Evolutionary conservation across 2,888 invertebrate species (phyloP), one percentile per base, ranked within the genome.

Genomic region (Perizoma affinitatum): DNA sequence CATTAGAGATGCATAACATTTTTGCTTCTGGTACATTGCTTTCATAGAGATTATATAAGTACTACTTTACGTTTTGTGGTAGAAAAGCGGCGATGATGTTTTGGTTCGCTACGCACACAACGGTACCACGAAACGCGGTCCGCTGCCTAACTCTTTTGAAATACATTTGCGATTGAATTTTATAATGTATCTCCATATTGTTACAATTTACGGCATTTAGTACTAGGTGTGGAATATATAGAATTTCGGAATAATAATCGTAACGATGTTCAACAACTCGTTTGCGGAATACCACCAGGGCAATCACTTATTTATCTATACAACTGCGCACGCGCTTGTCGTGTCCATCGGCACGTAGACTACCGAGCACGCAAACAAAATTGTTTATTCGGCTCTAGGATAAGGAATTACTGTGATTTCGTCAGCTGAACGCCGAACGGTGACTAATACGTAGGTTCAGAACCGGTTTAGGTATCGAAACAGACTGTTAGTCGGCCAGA

Each of bases 401-500:
- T 47, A 43, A 43, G 43, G 47, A 40, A 11, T 35, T 42, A 40
- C 41, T 42, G 40, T 45, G 34, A 22, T 53, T 58, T 55, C 55
- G 58, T 63, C 48, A 54, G 50, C 33, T 36, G 36, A 5, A 35
- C 10, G 6, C n/a, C 10, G 10, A 40, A 38, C 48, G 48, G 52
- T 59, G 63, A 63, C 58, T 63, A 52, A 63, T 52, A 48, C 41
- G 22, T n/a, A 41, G 54, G 38, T 41, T 42, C 47, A 33, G 6
- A 55, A 63, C 58, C 58, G 58, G 63, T 63, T 59, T 44, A 8
- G 11, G 38, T 38, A 46, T 53, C 44, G 42, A 50, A 38, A 55
- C 48, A 54, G 58, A 58, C 62, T 35, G 62, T 52, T 54, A 55
- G 33, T 33, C 54, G 48, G 40, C 34, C 58, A 48, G 55, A 63